phyloP scores from a whole-genome alignment of 2,113 vertebrate genomes.

The Lophura nycthemera region DNA sequence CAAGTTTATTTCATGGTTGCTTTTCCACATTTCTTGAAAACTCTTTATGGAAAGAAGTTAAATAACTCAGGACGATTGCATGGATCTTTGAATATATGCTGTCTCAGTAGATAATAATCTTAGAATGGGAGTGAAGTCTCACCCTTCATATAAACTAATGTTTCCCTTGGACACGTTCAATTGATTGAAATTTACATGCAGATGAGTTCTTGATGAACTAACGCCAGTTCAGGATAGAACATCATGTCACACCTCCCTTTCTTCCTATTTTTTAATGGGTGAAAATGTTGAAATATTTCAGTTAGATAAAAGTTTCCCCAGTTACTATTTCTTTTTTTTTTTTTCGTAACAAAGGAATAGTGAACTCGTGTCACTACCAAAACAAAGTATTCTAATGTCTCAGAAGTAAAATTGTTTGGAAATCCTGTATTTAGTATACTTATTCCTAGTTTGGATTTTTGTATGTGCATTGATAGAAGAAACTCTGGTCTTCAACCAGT shows the following conservation, averaged over 20 bases:
- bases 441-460: neutral
- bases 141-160: neutral
- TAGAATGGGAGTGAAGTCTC: neutral
- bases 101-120: neutral
- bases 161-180: neutral
- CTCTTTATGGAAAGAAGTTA: neutral
- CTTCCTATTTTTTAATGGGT: neutral
- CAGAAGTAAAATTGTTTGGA: neutral
- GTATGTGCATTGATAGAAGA: fast-evolving
- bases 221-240: neutral
- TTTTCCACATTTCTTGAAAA: neutral
- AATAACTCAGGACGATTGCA: neutral
- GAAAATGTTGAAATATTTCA: neutral
- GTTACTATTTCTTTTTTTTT: neutral
- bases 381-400: neutral
- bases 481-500: neutral
- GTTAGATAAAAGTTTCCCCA: neutral
- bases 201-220: neutral
- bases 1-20: neutral
- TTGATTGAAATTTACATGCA: neutral
- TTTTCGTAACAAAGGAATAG: neutral
- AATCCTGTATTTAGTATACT: neutral
- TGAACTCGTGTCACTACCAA: neutral
- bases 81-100: neutral
- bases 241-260: fast-evolving